Percentiles rank a stretch among this genome's conserved stretches.
phyloP scores from a whole-genome alignment of 2,888 invertebrate species.

The Limenitis camilla region DNA sequence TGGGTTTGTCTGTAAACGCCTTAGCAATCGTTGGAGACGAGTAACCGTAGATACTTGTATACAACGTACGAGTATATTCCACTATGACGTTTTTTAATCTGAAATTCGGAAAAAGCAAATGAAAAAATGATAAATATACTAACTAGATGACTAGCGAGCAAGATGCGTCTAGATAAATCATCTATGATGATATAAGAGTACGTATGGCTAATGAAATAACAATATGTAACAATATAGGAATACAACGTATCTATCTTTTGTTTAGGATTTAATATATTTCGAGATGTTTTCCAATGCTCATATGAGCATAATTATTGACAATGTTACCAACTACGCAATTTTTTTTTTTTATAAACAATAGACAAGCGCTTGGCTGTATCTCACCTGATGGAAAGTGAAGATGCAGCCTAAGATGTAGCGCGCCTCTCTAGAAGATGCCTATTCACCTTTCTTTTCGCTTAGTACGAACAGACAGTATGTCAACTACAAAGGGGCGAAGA shows the following conservation, averaged over 20 bases:
- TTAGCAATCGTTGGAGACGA: conserved; percentile 34
- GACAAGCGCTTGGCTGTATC: no score
- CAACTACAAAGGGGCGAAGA: no score
- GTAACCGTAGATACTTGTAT: conserved; percentile 41
- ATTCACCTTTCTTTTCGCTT: no score
- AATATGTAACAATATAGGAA: not conserved
- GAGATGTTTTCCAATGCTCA: not conserved
- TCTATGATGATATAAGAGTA: not conserved
- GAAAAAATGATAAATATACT: not conserved
- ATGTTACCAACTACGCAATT: no score
- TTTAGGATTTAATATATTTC: not conserved
- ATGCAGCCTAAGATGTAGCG: no score
- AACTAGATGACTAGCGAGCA: not conserved
- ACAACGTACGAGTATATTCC: conserved; percentile 31
- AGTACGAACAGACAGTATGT: no score
- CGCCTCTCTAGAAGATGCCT: no score
- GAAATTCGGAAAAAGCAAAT: conserved; percentile 40
- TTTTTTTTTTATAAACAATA: no score
- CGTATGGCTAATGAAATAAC: not conserved
- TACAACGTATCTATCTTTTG: not conserved
- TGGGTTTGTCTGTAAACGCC: conserved; percentile 14
- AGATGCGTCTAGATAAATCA: not conserved
- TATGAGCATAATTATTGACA: no score
- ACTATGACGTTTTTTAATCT: conserved; percentile 45
- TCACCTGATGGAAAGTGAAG: no score